A percentile compares a stretch with the other conserved stretches of the same genome.
Evolutionary conservation across 2,113 vertebrate species (phyloP).

Genomic region (Butorides virescens): DNA sequence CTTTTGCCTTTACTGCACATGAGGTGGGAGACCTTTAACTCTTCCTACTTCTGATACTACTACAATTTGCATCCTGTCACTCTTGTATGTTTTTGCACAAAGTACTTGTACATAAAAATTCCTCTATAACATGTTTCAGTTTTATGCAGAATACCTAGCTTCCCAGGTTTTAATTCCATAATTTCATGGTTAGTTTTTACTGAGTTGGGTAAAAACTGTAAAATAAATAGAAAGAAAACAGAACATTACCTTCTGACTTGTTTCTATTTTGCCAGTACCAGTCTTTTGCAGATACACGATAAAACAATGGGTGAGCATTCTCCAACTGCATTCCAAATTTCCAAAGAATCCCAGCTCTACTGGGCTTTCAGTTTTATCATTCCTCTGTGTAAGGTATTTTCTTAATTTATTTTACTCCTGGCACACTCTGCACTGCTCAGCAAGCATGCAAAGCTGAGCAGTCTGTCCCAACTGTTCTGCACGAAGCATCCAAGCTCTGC

Average conservation of each 20-base stretch:
- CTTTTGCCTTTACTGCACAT: not conserved
- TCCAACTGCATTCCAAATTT: not conserved
- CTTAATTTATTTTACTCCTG: not conserved
- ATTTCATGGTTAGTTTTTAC: not conserved
- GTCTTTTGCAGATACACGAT: not conserved
- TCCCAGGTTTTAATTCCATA: not conserved
- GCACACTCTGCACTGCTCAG: not conserved
- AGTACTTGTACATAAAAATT: not conserved
- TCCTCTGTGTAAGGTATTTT: not conserved
- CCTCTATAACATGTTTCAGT: not conserved
- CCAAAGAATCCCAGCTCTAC: not conserved
- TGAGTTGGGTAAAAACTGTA: not conserved
- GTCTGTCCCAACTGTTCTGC: not conserved
- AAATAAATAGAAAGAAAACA: not conserved
- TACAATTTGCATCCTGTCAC: not conserved
- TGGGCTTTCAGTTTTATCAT: not conserved
- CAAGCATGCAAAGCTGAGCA: not conserved
- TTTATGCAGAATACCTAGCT: not conserved
- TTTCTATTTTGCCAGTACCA: not conserved
- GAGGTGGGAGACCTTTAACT: not conserved
- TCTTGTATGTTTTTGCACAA: not conserved
- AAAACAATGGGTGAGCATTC: not conserved
- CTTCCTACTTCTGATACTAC: not conserved
- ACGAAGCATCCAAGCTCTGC: not conserved
- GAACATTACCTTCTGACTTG: not conserved